A percentile compares a stretch with the other conserved stretches of the same genome.
Conservation (phyloP, 2,888 invertebrate species). For the Trichogramma evanescens region DNA sequence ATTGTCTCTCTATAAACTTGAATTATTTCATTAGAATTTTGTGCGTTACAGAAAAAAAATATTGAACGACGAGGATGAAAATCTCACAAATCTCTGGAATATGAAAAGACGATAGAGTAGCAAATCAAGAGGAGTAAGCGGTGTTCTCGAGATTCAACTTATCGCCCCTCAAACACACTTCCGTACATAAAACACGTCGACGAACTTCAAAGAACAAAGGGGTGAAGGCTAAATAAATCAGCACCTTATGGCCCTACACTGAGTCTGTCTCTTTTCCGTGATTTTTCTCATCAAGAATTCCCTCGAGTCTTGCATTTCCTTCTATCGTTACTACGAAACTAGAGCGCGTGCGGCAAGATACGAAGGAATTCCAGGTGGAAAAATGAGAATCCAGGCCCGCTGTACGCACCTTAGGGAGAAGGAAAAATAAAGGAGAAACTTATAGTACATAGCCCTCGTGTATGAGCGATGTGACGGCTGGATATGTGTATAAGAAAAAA, state of each 20-base stretch:
- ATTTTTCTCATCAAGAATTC: constrained; percentile 10
- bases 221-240: no score
- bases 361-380: constrained; percentile 15
- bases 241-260: no score
- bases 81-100: neutral
- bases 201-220: no score
- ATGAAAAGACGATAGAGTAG: neutral
- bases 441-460: neutral
- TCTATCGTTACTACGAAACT: neutral
- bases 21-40: no score
- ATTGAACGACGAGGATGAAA: no score
- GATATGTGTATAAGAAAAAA: neutral
- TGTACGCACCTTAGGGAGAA: neutral
- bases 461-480: neutral
- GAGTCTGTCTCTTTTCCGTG: neutral
- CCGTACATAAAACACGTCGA: no score
- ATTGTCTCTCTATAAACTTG: no score
- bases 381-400: constrained; percentile 4
- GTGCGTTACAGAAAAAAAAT: no score
- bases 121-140: neutral
- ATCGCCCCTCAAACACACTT: neutral
- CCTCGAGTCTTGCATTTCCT: neutral
- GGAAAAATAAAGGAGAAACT: constrained; percentile 1
- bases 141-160: neutral
- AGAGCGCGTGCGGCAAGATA: neutral